Conservation (phyloP, 2,797 vertebrate genomes). For the Gambusia yucatana region DNA sequence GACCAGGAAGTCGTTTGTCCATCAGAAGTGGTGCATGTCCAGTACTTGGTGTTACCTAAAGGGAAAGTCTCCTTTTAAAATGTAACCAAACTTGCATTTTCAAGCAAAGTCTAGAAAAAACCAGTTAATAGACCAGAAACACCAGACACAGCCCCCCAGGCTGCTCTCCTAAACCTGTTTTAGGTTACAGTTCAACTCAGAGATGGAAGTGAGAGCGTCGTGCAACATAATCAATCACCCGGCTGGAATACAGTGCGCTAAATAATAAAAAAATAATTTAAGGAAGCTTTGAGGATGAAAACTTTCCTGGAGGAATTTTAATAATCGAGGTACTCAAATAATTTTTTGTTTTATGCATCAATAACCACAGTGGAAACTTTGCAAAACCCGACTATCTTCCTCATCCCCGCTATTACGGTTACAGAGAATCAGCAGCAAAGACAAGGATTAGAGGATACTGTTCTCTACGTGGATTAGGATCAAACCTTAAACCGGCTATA, state of each 20-base stretch:
- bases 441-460: background rate
- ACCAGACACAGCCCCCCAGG: slow-evolving; percentile 19
- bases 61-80: background rate
- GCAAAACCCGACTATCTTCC: no score
- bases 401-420: no score
- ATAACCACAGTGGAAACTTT: no score
- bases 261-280: no score
- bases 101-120: slow-evolving; percentile 30
- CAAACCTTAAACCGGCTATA: background rate
- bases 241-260: no score
- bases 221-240: no score
- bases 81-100: slow-evolving; percentile 21
- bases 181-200: background rate
- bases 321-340: no score
- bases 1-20: background rate
- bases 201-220: no score
- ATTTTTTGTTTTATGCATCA: no score
- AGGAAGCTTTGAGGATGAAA: no score
- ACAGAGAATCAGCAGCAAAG: no score
- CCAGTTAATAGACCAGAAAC: slow-evolving; percentile 30
- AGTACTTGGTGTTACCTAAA: background rate
- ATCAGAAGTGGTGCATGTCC: background rate
- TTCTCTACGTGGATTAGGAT: background rate
- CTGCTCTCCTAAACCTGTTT: background rate
- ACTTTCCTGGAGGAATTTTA: no score